These are phyloP conservation scores for Pluvianellus socialis DNA, from an alignment of 2,113 vertebrate species.

Conservation along the genomic window DNA sequence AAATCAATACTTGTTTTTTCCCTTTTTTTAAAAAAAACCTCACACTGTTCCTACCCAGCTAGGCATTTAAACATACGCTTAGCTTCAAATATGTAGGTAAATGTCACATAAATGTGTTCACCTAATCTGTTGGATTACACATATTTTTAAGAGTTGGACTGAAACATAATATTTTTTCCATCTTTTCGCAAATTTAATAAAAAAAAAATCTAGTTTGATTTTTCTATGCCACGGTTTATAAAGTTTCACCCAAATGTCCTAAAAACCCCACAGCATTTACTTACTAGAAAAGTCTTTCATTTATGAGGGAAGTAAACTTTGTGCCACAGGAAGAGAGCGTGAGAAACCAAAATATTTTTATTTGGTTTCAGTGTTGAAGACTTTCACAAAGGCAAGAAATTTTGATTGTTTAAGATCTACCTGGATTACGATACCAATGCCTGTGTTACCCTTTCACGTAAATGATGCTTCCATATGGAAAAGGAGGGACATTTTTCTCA, in stretches of 20 bases:
- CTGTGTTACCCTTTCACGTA: neutral
- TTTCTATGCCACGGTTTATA: neutral
- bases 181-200: neutral
- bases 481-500: neutral
- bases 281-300: neutral
- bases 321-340: neutral
- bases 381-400: neutral
- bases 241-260: neutral
- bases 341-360: neutral
- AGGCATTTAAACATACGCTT: neutral
- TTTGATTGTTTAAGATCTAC: neutral
- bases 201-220: neutral
- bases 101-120: neutral
- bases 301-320: neutral
- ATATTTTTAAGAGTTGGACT: neutral
- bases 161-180: neutral
- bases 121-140: neutral
- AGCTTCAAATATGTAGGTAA: neutral
- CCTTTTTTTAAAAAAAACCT: neutral
- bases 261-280: neutral
- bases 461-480: neutral
- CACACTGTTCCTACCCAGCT: neutral
- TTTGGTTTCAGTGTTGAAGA: neutral
- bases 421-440: rapidly evolving
- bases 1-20: neutral